Evolutionary conservation across 30 jellyfish, hydroid and myxozoan genomes (phyloP).

Genomic region (Chrysaora quinquecirrha): DNA sequence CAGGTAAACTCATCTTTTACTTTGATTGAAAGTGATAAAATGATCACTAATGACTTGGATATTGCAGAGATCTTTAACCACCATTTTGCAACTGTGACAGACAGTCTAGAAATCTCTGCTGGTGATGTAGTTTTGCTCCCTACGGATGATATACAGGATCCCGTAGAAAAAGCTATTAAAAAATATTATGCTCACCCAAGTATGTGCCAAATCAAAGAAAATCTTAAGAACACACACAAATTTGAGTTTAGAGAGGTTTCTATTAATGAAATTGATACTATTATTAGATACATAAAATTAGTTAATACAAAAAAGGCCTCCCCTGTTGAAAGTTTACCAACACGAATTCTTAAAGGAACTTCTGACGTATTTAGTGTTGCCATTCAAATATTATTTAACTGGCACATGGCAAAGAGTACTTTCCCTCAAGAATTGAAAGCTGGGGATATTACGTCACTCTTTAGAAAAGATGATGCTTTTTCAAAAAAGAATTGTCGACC

Average conservation of each 20-base stretch:
- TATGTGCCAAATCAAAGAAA: slow-evolving; percentile 12
- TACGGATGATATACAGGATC: slow-evolving; percentile 21
- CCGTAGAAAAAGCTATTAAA: slow-evolving; percentile 24
- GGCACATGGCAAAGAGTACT: not conserved
- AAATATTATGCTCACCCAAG: slow-evolving; percentile 30
- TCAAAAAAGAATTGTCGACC: slow-evolving; percentile 41
- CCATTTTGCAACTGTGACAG: slow-evolving; percentile 33
- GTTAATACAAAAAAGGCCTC: not conserved
- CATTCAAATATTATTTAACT: not conserved
- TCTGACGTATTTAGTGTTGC: not conserved
- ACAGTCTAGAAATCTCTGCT: slow-evolving; percentile 1
- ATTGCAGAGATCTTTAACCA: slow-evolving; percentile 53
- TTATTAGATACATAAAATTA: not conserved
- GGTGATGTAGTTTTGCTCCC: not conserved
- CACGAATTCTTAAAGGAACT: not conserved
- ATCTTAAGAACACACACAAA: too few species aligned
- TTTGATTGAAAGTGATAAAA: slow-evolving; percentile 23
- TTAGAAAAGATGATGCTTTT: slow-evolving; percentile 8
- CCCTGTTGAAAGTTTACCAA: slow-evolving; percentile 7
- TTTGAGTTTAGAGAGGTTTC: too few species aligned
- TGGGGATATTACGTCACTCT: slow-evolving; percentile 12
- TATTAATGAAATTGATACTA: too few species aligned
- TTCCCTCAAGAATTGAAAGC: slow-evolving; percentile 27
- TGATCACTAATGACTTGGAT: slow-evolving; percentile 24
- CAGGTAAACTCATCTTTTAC: slow-evolving; percentile 18